These are phyloP conservation scores for Limulus polyphemus DNA, from an alignment of 2,888 invertebrate genomes.

Conservation along the genomic window DNA sequence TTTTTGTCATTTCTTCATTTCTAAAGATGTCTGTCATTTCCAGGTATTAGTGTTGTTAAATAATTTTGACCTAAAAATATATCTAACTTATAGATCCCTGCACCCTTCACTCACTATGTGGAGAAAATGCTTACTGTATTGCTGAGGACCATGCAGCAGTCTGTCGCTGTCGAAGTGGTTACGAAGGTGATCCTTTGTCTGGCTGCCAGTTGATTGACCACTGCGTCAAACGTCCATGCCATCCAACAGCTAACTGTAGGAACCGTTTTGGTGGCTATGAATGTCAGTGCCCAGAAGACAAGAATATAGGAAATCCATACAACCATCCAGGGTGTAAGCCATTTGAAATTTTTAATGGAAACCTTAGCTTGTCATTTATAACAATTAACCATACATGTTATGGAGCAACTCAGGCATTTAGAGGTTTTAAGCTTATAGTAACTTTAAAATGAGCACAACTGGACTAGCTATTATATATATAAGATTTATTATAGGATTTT, in stretches of 20 bases:
- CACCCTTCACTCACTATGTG: slow-evolving; percentile 55
- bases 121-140: slow-evolving; percentile 69
- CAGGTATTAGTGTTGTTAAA: too few species aligned
- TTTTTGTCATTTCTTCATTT: too few species aligned
- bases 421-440: too few species aligned
- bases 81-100: slow-evolving; percentile 50
- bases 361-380: too few species aligned
- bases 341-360: too few species aligned
- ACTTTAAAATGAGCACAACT: too few species aligned
- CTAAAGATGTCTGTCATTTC: too few species aligned
- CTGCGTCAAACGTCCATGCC: slow-evolving; percentile 62
- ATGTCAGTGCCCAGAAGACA: slow-evolving; percentile 61
- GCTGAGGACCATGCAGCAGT: slow-evolving; percentile 66
- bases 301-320: slow-evolving; percentile 55
- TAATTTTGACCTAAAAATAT: too few species aligned
- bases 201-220: slow-evolving; percentile 63
- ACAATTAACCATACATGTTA: too few species aligned
- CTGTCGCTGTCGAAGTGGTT: slow-evolving; percentile 72
- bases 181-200: slow-evolving; percentile 59
- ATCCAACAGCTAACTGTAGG: slow-evolving; percentile 59
- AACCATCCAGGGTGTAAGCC: slow-evolving; percentile 49
- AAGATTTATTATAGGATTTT: too few species aligned
- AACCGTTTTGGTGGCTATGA: slow-evolving; percentile 64
- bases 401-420: too few species aligned
- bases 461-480: too few species aligned